Evolutionary conservation across 2,888 invertebrate species (phyloP), one percentile per base, ranked within the genome.

Genomic region (Ophioninae sp.): DNA sequence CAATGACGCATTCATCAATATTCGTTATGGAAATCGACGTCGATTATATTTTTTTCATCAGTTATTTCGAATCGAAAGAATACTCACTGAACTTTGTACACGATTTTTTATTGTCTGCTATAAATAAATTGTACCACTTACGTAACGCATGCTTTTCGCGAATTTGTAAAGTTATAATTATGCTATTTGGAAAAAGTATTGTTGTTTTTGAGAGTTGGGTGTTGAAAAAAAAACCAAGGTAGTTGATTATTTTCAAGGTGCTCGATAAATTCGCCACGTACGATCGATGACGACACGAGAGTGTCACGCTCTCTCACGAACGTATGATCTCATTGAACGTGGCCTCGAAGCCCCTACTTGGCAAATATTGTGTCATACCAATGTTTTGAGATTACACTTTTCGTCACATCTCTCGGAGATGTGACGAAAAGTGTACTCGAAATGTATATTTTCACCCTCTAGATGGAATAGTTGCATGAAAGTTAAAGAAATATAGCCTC

Each of bases 271-370:
- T 73, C 41, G 71, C n/a, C 64, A 75, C 68, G 44, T 77, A n/a
- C n/a, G 56, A 61, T 59, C 44, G 44, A 58, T 67, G 80, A 85
- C 80, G 81, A 82, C 72, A 65, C 81, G 9, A 20, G 39, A 63
- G 67, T 75, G 67, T 65, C 72, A 59, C 69, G 82, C 80, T 82
- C 86, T 80, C 68, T 71, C 77, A 77, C 67, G 69, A 79, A 20
- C 67, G 82, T 84, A 88, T 90, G 91, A 91, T 90, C 89, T 90
- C 90, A 90, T 87, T 86, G 86, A 77, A 79, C 63, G 59, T 85
- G 90, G 86, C 89, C 90, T 89, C 88, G 88, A 84, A 80, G 85
- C 84, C 85, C 85, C 86, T n/a, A 88, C 88, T 89, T 87, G 87
- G 87, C 87, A 88, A 90, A 88, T 86, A 87, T 90, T 89, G 88